Conservation (phyloP, 2,888 invertebrate genomes). For the Sphaerophoria taeniata region DNA sequence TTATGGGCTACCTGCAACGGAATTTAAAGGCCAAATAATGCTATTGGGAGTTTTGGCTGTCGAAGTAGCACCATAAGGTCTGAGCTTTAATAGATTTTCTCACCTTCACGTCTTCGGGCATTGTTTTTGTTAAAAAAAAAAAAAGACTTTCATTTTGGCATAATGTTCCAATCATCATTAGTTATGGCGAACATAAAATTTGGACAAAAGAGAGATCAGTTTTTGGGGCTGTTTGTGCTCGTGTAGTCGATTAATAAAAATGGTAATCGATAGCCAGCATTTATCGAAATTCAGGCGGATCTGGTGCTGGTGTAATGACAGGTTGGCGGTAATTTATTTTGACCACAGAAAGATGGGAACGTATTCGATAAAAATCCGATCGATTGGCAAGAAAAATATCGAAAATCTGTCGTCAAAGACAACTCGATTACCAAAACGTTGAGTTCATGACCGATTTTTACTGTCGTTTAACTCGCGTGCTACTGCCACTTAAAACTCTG, state of each 20-base stretch:
- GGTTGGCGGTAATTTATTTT: neutral
- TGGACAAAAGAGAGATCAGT: conserved; percentile 1
- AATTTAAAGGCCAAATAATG: neutral
- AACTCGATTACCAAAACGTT: too few relatives aligned
- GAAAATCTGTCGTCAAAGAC: too few relatives aligned
- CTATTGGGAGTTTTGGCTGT: conserved; percentile 5
- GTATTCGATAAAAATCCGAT: too few relatives aligned
- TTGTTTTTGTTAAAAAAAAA: conserved; percentile 53
- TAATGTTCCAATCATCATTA: conserved; percentile 59
- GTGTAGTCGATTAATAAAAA: conserved; percentile 63
- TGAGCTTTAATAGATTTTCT: conserved; percentile 47
- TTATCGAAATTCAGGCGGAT: neutral
- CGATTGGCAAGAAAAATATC: too few relatives aligned
- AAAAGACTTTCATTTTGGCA: conserved; percentile 47
- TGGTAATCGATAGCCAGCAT: conserved; percentile 18
- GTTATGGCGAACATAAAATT: conserved; percentile 1
- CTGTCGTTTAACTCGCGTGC: conserved; percentile 35
- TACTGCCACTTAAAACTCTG: conserved; percentile 23
- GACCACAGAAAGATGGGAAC: too few relatives aligned
- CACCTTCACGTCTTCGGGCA: conserved; percentile 48
- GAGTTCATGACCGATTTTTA: conserved; percentile 37
- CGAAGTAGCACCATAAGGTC: conserved; percentile 13
- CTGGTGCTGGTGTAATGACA: neutral
- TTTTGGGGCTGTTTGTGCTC: conserved; percentile 40
- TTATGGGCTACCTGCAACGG: conserved; percentile 20